phyloP scores from a whole-genome alignment of 1,140 invertebrate species.

The Vanessa atalanta region DNA sequence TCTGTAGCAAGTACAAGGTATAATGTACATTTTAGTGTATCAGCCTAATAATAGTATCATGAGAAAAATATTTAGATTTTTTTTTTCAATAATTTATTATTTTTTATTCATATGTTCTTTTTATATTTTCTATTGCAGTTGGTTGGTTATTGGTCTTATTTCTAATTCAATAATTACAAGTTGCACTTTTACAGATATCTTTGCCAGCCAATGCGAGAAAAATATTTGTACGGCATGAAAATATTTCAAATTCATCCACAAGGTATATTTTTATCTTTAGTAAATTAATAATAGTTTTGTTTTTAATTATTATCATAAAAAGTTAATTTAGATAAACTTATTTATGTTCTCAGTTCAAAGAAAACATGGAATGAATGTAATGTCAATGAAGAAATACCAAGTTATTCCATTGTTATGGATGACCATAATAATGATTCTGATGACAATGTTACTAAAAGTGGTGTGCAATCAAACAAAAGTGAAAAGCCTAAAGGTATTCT shows the following conservation, averaged over 20 bases:
- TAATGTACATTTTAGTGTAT: too few species aligned
- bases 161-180: not conserved
- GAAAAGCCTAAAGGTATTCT: constrained; percentile 6
- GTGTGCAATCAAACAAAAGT: not conserved
- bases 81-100: too few species aligned
- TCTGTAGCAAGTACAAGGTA: too few species aligned
- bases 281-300: not conserved
- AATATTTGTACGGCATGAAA: constrained; percentile 49
- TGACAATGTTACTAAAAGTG: constrained; percentile 18
- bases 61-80: too few species aligned
- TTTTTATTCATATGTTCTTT: too few species aligned
- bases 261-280: not conserved
- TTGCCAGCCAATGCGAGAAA: constrained; percentile 50
- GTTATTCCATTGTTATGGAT: constrained; percentile 36
- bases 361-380: constrained; percentile 10
- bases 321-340: not conserved
- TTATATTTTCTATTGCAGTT: not conserved
- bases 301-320: not conserved
- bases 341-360: constrained; percentile 9
- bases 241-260: not conserved
- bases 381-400: constrained; percentile 26
- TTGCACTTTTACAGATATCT: constrained; percentile 39
- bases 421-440: constrained; percentile 29
- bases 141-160: not conserved
- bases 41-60: too few species aligned